Percentiles rank a stretch among this genome's conserved stretches.
phyloP scores from a whole-genome alignment of 2,797 vertebrate species.

The Sphenodon punctatus region DNA sequence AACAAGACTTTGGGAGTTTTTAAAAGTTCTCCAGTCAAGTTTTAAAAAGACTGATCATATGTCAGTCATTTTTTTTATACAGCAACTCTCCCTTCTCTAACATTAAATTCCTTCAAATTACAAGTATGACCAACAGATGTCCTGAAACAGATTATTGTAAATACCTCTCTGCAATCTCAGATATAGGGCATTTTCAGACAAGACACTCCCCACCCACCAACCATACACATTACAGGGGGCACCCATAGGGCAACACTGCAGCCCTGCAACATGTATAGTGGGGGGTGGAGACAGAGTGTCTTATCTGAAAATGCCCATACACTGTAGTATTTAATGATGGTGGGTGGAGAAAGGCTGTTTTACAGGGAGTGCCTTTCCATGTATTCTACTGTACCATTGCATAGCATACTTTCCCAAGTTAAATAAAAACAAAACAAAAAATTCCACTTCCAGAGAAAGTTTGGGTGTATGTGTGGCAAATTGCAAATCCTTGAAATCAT shows the following conservation, averaged over 20 bases:
- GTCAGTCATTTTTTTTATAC: neutral
- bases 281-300: no score
- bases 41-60: neutral
- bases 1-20: neutral
- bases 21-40: no score
- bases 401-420: neutral
- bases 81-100: neutral
- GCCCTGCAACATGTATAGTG: no score
- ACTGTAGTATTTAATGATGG: neutral
- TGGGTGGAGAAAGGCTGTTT: neutral
- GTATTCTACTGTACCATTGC: neutral
- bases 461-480: neutral
- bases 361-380: rapidly evolving
- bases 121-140: neutral
- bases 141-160: neutral
- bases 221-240: no score
- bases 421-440: neutral
- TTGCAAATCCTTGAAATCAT: neutral
- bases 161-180: constrained; percentile 1
- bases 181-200: neutral
- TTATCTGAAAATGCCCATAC: constrained; percentile 1
- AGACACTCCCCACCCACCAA: no score
- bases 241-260: no score
- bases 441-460: neutral
- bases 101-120: neutral